Conservation (phyloP, 2,888 invertebrate species). For the Zonitis immaculata region DNA sequence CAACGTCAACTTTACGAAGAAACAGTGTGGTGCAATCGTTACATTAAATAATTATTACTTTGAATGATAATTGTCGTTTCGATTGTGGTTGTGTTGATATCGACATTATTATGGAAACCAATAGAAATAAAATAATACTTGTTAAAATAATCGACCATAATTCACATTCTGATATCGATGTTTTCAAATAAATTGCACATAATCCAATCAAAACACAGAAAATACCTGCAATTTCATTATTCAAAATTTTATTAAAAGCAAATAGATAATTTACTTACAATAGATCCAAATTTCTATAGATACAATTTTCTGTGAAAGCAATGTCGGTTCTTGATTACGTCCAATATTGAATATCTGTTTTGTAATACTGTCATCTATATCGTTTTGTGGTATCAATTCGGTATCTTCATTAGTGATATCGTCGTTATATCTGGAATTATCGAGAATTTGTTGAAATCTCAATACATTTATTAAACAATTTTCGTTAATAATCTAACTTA, state of each 20-base stretch:
- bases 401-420: conserved; percentile 22
- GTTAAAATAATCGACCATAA: conserved; percentile 35
- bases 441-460: no score
- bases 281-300: conserved; percentile 51
- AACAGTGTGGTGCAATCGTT: no score
- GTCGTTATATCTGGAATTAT: conserved; percentile 8
- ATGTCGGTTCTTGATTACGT: conserved; percentile 44
- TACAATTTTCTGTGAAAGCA: conserved; percentile 50
- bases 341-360: conserved; percentile 51
- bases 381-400: conserved; percentile 19
- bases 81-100: conserved; percentile 62
- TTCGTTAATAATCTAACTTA: no score
- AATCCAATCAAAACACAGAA: conserved; percentile 40
- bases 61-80: conserved; percentile 59
- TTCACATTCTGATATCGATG: conserved; percentile 43
- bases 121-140: conserved; percentile 32
- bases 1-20: no score
- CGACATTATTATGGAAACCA: conserved; percentile 48
- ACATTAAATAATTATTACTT: no score
- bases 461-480: no score
- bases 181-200: conserved; percentile 37
- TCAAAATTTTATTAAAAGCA: conserved; percentile 5
- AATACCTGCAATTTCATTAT: conserved; percentile 32
- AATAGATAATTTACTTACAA: no score
- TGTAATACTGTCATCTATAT: conserved; percentile 23